These are phyloP conservation scores for Apis cerana DNA, from an alignment of 1,140 invertebrate genomes.

Conservation along the genomic window DNA sequence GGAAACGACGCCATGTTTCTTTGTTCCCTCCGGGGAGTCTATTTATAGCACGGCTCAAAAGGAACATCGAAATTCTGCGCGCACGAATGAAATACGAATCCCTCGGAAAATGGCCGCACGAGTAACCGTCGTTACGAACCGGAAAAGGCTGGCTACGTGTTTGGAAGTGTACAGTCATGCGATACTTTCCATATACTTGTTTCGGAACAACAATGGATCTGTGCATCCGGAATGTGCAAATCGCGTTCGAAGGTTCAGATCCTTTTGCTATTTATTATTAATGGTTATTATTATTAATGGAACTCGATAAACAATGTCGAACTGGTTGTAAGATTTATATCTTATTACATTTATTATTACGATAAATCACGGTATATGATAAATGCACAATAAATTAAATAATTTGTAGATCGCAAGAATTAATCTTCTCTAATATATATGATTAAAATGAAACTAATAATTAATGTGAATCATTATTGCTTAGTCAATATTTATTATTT, in stretches of 20 bases:
- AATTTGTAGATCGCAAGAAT: background rate
- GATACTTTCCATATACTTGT: constrained; percentile 31
- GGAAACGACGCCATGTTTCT: constrained; percentile 20
- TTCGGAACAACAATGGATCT: constrained; percentile 30
- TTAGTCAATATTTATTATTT: too few species aligned
- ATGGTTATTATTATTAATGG: background rate
- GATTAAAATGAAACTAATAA: too few species aligned
- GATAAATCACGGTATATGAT: background rate
- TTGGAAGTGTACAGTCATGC: constrained; percentile 17
- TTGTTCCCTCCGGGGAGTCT: background rate
- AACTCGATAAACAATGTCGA: background rate
- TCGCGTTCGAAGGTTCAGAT: background rate
- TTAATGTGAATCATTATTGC: too few species aligned
- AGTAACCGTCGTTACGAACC: constrained; percentile 2
- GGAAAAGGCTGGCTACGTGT: constrained; percentile 24
- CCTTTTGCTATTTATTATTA: background rate
- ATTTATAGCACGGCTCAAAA: constrained; percentile 30
- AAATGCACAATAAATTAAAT: background rate
- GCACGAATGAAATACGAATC: constrained; percentile 32
- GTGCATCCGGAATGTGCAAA: background rate
- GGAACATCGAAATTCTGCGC: constrained; percentile 41
- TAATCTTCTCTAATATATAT: background rate
- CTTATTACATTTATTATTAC: background rate
- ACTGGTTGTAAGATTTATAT: background rate
- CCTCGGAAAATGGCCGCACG: constrained; percentile 8